Conservation (phyloP, 2,113 vertebrate genomes). For the Suricata suricatta region DNA sequence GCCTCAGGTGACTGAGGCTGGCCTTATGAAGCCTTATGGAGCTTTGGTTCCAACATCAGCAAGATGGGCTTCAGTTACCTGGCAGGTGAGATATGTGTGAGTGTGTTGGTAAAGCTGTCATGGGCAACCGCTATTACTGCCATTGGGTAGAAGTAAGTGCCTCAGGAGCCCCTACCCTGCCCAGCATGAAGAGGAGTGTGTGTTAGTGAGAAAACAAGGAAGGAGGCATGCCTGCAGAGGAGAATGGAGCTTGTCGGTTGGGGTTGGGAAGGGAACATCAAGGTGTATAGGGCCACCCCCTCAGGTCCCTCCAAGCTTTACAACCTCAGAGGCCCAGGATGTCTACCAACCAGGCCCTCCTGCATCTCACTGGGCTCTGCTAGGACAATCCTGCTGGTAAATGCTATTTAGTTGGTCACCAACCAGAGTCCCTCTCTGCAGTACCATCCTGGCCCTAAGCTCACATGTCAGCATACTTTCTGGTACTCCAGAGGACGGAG, state of each 20-base stretch:
- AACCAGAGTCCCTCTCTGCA: not conserved
- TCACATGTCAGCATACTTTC: not conserved
- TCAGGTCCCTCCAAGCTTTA: not conserved
- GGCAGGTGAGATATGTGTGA: not conserved
- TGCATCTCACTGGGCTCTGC: accelerated
- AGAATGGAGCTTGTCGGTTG: not conserved
- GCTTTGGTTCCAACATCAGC: not conserved
- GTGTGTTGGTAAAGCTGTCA: accelerated
- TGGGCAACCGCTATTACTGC: not conserved
- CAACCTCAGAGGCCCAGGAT: not conserved
- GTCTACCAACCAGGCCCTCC: not conserved
- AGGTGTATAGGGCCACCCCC: not conserved
- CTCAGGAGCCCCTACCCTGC: no score
- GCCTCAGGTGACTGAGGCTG: not conserved
- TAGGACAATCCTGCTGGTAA: not conserved
- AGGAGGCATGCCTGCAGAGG: not conserved
- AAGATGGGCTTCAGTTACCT: not conserved
- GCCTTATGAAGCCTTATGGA: not conserved
- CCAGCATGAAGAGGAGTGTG: not conserved
- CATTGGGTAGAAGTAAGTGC: not conserved
- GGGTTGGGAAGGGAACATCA: not conserved
- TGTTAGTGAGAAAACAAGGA: no score
- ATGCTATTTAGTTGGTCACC: not conserved
- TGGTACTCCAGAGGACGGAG: not conserved
- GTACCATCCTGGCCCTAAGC: not conserved